Conservation (phyloP, 2,113 vertebrate genomes). For the Craseonycteris thonglongyai region DNA sequence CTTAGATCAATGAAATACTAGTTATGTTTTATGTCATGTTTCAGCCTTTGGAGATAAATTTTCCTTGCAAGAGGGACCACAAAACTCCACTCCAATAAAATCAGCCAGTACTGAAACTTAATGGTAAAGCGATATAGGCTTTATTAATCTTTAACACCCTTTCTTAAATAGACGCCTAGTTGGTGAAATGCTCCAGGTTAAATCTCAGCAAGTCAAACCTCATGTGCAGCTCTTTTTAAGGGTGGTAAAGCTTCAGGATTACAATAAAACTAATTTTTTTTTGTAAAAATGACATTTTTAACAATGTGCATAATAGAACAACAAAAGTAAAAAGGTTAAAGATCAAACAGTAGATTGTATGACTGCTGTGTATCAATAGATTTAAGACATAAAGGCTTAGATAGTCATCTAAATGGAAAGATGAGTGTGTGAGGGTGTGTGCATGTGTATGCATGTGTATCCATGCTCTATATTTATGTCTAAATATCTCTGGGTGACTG, state of each 20-base stretch:
- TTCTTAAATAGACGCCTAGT: conserved; percentile 17
- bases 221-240: neutral
- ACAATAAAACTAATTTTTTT: neutral
- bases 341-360: neutral
- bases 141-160: conserved; percentile 43
- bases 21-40: conserved; percentile 14
- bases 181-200: neutral
- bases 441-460: neutral
- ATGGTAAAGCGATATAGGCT: neutral
- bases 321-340: neutral
- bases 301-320: neutral
- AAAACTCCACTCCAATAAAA: conserved; percentile 38
- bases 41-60: conserved; percentile 27
- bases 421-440: neutral
- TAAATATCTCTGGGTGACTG: neutral
- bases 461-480: neutral
- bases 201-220: neutral
- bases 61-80: neutral
- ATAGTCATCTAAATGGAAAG: neutral
- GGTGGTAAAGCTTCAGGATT: neutral
- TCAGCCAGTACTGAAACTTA: conserved; percentile 32
- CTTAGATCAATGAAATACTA: neutral
- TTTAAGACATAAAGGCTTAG: neutral
- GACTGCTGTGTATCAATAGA: neutral
- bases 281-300: neutral